Evolutionary conservation across 2,888 invertebrate species (phyloP).

Genomic region (Pyrrhia umbra): DNA sequence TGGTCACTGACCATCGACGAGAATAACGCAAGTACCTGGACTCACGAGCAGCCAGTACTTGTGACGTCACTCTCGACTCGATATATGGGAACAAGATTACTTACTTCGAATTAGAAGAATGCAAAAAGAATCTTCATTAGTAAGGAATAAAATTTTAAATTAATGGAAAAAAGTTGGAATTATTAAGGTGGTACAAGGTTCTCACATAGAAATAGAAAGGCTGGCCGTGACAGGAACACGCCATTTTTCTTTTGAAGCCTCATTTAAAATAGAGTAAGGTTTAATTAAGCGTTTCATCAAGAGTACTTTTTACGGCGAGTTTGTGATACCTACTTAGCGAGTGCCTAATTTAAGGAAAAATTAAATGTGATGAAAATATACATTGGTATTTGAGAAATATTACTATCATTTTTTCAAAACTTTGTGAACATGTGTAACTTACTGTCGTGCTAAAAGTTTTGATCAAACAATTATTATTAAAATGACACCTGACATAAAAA

Average conservation of each 20-base stretch:
- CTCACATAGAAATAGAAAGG: slow-evolving; percentile 37
- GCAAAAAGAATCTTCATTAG: slow-evolving; percentile 53
- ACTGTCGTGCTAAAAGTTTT: no score
- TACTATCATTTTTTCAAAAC: no score
- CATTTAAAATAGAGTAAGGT: slow-evolving; percentile 35
- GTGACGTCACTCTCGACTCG: slow-evolving; percentile 80
- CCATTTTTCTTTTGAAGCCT: slow-evolving; percentile 35
- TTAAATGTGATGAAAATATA: no score
- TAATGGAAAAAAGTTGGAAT: slow-evolving; percentile 28
- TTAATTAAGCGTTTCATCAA: slow-evolving; percentile 41
- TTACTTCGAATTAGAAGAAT: slow-evolving; percentile 51
- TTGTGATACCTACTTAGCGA: slow-evolving; percentile 16
- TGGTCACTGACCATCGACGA: slow-evolving; percentile 89
- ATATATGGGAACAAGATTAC: slow-evolving; percentile 68
- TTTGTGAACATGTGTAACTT: no score
- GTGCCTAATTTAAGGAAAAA: neutral
- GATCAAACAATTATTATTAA: neutral
- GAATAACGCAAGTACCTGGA: slow-evolving; percentile 85
- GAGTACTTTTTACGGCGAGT: slow-evolving; percentile 11
- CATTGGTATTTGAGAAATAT: no score
- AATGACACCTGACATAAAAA: slow-evolving; percentile 2
- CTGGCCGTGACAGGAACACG: slow-evolving; percentile 12
- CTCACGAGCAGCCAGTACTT: slow-evolving; percentile 71
- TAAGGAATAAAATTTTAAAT: slow-evolving; percentile 46
- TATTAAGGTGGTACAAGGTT: slow-evolving; percentile 17